phyloP scores from a whole-genome alignment of 1,140 invertebrate species.

The Ephestia elutella region DNA sequence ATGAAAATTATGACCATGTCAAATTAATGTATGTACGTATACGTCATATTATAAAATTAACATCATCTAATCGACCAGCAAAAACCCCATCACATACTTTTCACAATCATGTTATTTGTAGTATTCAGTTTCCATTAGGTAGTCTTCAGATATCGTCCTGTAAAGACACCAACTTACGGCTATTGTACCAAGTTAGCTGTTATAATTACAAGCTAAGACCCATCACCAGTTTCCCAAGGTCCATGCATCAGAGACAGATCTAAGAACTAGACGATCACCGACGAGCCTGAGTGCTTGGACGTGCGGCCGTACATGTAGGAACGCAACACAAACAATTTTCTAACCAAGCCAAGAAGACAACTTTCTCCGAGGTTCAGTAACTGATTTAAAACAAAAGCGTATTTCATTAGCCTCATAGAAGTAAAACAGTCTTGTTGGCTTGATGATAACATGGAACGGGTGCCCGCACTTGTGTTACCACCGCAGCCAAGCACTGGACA shows the following conservation, averaged over 20 bases:
- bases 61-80: not conserved
- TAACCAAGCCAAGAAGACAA: not conserved
- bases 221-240: slow-evolving; percentile 23
- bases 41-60: not conserved
- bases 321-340: not conserved
- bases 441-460: not conserved
- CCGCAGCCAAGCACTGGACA: slow-evolving; percentile 12
- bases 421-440: slow-evolving; percentile 2
- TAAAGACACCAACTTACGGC: not conserved
- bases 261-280: not conserved
- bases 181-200: not conserved
- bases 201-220: slow-evolving; percentile 11
- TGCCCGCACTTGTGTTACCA: not conserved
- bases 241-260: slow-evolving; percentile 7
- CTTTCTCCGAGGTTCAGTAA: too few relatives aligned
- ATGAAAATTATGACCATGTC: too few relatives aligned
- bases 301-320: not conserved
- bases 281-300: not conserved
- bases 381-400: too few relatives aligned
- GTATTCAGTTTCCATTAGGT: too few relatives aligned
- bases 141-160: not conserved
- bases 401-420: too few relatives aligned
- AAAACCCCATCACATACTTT: not conserved
- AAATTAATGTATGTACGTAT: not conserved
- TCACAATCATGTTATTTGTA: not conserved